Evolutionary conservation across 2,797 vertebrate genomes (phyloP), one percentile per base, ranked within the genome.

Genomic region (Rhynchotus rufescens): DNA sequence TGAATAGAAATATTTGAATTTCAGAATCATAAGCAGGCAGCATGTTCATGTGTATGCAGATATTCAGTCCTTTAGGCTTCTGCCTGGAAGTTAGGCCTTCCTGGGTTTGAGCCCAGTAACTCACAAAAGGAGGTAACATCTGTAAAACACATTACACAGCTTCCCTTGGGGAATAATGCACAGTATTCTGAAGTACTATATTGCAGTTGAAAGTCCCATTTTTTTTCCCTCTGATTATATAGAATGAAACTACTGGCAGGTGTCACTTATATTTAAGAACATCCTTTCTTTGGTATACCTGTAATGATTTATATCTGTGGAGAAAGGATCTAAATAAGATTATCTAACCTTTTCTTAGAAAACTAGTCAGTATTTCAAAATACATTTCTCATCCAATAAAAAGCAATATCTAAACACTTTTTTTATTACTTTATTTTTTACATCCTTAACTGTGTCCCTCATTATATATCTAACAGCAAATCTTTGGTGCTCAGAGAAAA

Each of bases 11-110:
- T 83, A 32, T 19, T 69, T 69, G 25, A 28, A 38, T 75, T 80
- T 68, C 25, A 66, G 80, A 84, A 14, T 21, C 0, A 0, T 25
- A 62, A 66, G 8, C 14, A 30, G 3, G 7, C 28, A 9, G 2
- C 16, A 2, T 22, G 2, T 88, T 80, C 69, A 32, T 4, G 5
- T 5, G 10, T 19, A 11, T 26, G 25, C 11, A 59, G 6, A 16
- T 83, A 26, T 51, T 65, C 45, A 26, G 16, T 61, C 26, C 14
- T 60, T 61, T 44, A 52, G 21, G 22, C 32, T 30, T 84, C n/a
- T 49, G 7, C 21, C 30, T 60, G 28, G 42, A 22, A 73, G 17
- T 47, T 83, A 11, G 6, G 72, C 12, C 25, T 59, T 71, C 57
- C 67, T 54, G 19, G 16, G 68, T 20, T 4, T 4, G 28, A 65